phyloP scores from a whole-genome alignment of 64 coral and sea anemone genomes.

The Stichodactyla mertensii region DNA sequence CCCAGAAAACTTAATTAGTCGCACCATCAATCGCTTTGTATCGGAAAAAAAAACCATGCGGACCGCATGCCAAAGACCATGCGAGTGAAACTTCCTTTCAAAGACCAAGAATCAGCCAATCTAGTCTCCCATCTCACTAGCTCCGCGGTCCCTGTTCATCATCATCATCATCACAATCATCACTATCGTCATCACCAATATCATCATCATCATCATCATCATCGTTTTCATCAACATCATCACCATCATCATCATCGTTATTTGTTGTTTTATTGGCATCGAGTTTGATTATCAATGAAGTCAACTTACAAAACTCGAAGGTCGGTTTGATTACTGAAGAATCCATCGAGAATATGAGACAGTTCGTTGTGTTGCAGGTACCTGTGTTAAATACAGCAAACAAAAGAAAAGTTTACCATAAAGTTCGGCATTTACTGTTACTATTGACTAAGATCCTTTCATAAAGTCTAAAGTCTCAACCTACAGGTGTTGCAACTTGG shows the following conservation, averaged over 20 bases:
- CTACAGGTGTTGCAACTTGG: not conserved
- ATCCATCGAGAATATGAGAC: not conserved
- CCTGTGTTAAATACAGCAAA: not conserved
- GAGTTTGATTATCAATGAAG: not conserved
- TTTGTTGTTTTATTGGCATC: not conserved
- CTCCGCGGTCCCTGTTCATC: no score
- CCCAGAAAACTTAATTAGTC: not conserved
- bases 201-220: no score
- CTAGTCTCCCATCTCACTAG: no score
- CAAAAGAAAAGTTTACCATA: not conserved
- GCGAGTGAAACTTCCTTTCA: no score
- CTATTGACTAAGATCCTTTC: not conserved
- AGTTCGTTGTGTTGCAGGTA: slow-evolving; percentile 12
- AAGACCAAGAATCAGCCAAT: no score
- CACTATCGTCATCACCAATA: no score
- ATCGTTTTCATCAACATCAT: not conserved
- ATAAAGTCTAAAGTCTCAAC: not conserved
- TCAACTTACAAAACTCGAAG: slow-evolving; percentile 17
- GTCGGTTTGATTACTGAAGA: not conserved
- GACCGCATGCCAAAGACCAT: no score
- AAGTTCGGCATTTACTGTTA: not conserved
- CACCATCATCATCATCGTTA: no score
- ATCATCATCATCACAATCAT: no score
- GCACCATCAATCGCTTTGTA: not conserved
- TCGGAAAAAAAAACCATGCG: no score